Evolutionary conservation across 2,888 invertebrate species (phyloP).

Genomic region (Leptura quadrifasciata): DNA sequence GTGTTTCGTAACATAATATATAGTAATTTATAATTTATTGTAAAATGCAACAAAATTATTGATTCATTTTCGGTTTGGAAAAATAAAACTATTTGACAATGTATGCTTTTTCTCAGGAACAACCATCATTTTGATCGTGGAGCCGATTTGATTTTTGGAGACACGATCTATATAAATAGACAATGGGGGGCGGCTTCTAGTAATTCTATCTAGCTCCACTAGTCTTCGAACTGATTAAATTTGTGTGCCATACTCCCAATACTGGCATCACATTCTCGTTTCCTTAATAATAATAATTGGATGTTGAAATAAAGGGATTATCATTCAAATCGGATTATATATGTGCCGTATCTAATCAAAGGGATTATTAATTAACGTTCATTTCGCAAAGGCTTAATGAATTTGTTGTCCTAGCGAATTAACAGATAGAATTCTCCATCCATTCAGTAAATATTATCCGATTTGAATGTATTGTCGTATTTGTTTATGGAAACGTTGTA

Average conservation of each 20-base stretch:
- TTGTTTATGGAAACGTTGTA: too few species aligned
- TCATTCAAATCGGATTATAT: slow-evolving; percentile 30
- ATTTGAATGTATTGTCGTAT: neutral
- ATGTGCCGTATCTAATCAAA: slow-evolving; percentile 15
- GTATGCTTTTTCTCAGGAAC: too few species aligned
- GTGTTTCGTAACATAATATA: too few species aligned
- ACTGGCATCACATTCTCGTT: neutral
- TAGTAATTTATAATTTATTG: too few species aligned
- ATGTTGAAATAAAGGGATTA: slow-evolving; percentile 17
- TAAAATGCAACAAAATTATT: too few species aligned
- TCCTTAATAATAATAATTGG: slow-evolving; percentile 12
- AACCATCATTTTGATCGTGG: too few species aligned
- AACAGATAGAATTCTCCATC: slow-evolving; percentile 5
- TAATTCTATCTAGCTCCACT: too few species aligned
- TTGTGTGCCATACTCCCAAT: neutral
- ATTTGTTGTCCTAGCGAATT: slow-evolving; percentile 4
- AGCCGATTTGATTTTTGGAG: too few species aligned
- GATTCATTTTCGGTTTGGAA: too few species aligned
- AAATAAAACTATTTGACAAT: too few species aligned
- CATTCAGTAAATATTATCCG: neutral
- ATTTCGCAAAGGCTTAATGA: slow-evolving; percentile 22
- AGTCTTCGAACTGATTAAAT: neutral
- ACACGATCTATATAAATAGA: too few species aligned
- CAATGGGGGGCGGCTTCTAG: too few species aligned
- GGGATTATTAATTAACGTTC: slow-evolving; percentile 27